Evolutionary conservation across 2,888 invertebrate genomes (phyloP).

Genomic region (Drosophila borealis): DNA sequence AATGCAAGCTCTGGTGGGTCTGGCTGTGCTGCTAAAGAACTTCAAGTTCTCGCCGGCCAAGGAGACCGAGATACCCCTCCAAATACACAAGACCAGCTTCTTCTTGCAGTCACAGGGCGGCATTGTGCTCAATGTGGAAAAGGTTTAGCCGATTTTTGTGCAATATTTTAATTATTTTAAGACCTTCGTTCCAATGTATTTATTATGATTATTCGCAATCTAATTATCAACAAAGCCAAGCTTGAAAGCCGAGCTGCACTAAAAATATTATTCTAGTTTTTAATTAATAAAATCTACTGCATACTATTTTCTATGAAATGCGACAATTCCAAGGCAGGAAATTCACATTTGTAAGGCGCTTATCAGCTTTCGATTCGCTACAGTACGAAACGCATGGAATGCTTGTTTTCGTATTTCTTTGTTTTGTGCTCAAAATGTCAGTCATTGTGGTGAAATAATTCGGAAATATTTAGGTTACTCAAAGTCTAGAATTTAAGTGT

Average conservation of each 20-base stretch:
- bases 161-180: no score
- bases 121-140: slow-evolving; percentile 73
- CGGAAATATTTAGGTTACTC: slow-evolving; percentile 16
- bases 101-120: slow-evolving; percentile 70
- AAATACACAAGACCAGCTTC: slow-evolving; percentile 59
- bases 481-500: background rate
- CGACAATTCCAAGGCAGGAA: background rate
- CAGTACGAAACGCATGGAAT: background rate
- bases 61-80: slow-evolving; percentile 73
- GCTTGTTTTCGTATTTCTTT: background rate
- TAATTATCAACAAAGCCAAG: no score
- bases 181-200: no score
- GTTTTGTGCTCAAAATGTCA: slow-evolving; percentile 32
- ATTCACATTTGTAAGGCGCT: slow-evolving; percentile 11
- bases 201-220: no score
- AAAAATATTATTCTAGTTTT: background rate
- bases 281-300: background rate
- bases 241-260: no score
- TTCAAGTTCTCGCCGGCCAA: slow-evolving; percentile 68
- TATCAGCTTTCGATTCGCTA: slow-evolving; percentile 31
- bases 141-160: slow-evolving; percentile 15
- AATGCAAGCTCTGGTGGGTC: slow-evolving; percentile 80
- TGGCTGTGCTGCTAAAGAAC: slow-evolving; percentile 71
- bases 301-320: background rate
- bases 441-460: slow-evolving; percentile 26